Evolutionary conservation across 2,888 invertebrate genomes (phyloP).

Genomic region (Luperina nickerlii): DNA sequence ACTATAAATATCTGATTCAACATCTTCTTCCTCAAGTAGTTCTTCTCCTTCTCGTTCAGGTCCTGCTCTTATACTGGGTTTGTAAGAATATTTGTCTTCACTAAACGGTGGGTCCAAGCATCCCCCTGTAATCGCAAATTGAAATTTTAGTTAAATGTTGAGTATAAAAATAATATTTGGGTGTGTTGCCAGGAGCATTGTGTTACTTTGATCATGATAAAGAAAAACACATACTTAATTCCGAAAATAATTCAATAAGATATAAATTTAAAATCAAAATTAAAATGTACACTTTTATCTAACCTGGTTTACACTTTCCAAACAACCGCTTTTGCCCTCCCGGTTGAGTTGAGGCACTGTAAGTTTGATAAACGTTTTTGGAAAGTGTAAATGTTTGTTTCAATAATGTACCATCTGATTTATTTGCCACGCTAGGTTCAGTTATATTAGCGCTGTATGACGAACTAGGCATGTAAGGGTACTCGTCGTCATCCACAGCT

Average conservation of each 20-base stretch:
- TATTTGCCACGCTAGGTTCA: constrained; percentile 47
- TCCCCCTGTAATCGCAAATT: constrained; percentile 76
- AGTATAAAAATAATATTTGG: neutral
- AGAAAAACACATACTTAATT: neutral
- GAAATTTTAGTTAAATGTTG: neutral
- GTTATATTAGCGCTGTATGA: constrained; percentile 53
- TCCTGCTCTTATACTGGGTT: constrained; percentile 53
- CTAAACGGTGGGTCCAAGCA: constrained; percentile 85
- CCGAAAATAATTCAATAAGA: neutral
- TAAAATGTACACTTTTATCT: neutral
- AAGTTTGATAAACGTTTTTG: constrained; percentile 64
- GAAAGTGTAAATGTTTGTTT: constrained; percentile 67
- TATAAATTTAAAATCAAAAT: neutral
- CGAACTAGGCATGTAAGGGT: constrained; percentile 71
- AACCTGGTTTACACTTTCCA: constrained; percentile 86
- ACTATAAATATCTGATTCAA: neutral
- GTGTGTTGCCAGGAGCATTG: neutral
- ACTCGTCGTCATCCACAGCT: constrained; percentile 74
- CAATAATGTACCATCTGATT: constrained; percentile 65
- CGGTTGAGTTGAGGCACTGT: constrained; percentile 44
- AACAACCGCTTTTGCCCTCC: constrained; percentile 74
- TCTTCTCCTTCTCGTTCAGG: constrained; percentile 20
- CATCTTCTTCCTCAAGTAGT: neutral
- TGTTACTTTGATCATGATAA: neutral
- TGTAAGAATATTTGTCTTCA: constrained; percentile 82